These are phyloP conservation scores for Agrochola lychnidis DNA, from an alignment of 2,888 invertebrate species.

Conservation along the genomic window DNA sequence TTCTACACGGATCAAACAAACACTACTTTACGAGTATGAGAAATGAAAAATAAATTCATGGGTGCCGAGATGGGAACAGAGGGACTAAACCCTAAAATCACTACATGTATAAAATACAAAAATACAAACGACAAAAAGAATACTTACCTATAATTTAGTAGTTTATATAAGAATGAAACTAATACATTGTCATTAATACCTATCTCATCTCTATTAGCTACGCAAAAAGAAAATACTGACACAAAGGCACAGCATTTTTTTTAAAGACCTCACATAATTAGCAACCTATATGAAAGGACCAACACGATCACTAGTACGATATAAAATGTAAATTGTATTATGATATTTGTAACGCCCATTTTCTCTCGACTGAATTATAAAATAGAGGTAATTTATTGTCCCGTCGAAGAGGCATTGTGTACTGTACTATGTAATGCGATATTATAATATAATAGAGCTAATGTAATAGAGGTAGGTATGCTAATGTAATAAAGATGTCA, in stretches of 20 bases:
- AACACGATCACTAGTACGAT: neutral
- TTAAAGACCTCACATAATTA: neutral
- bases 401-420: neutral
- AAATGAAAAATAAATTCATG: too few species aligned
- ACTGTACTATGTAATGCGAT: neutral
- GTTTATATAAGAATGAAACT: neutral
- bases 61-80: too few species aligned
- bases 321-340: neutral
- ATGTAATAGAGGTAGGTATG: too few species aligned
- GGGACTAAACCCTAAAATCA: too few species aligned
- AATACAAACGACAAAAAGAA: neutral
- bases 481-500: neutral
- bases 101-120: neutral
- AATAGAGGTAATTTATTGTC: neutral
- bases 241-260: neutral
- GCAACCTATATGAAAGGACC: neutral
- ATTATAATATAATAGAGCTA: neutral
- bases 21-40: too few species aligned
- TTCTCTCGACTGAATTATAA: conserved; percentile 3
- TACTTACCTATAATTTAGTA: neutral
- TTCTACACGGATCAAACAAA: too few species aligned
- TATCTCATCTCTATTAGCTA: too few species aligned
- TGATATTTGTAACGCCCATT: neutral
- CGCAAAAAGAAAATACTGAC: neutral
- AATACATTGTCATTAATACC: too few species aligned